Percentiles rank a stretch among this genome's conserved stretches.
Evolutionary conservation across 2,888 invertebrate species (phyloP).

Genomic region (Eueremaeus valkanovi): DNA sequence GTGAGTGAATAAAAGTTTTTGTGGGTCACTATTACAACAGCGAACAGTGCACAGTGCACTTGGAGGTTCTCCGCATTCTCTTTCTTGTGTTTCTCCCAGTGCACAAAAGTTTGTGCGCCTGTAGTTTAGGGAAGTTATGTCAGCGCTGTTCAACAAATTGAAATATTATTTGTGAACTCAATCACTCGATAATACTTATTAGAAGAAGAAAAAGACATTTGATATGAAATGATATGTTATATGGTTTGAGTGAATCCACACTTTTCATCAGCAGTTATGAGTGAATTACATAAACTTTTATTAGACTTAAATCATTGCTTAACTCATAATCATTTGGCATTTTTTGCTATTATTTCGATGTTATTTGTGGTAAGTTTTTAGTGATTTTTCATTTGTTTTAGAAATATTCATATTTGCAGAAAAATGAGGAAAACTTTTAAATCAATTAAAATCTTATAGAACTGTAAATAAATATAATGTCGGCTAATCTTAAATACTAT

Average conservation of each 20-base stretch:
- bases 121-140: neutral
- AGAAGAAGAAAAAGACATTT: too few species aligned
- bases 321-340: neutral
- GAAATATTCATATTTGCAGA: too few species aligned
- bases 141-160: neutral
- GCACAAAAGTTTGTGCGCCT: neutral
- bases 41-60: too few species aligned
- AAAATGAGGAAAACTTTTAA: too few species aligned
- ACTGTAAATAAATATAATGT: too few species aligned
- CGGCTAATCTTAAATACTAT: too few species aligned
- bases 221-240: neutral
- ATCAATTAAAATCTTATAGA: too few species aligned
- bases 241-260: too few species aligned
- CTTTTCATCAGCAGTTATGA: neutral
- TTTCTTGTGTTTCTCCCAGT: neutral
- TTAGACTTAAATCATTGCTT: neutral
- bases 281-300: neutral
- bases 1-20: neutral
- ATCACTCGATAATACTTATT: too few species aligned
- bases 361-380: slow-evolving; percentile 4
- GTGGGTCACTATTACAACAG: slow-evolving; percentile 3
- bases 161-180: too few species aligned
- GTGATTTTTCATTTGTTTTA: neutral
- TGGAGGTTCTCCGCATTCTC: neutral
- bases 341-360: neutral